Evolutionary conservation across 2,797 vertebrate species (phyloP), one percentile per base, ranked within the genome.

Genomic region (Sebastes elongatus): DNA sequence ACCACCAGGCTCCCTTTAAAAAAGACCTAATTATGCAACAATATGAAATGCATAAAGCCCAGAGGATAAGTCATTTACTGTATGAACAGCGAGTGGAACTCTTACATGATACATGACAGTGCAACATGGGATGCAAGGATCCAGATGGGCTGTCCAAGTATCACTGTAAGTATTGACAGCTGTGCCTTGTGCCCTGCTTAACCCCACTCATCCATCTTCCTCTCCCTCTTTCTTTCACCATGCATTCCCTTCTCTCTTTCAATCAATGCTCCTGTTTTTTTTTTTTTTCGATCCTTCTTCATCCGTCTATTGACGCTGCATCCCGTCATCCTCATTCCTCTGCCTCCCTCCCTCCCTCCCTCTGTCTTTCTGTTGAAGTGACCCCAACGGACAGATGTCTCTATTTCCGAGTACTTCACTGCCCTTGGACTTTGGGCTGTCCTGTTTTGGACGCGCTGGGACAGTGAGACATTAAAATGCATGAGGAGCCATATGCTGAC

Each of bases 381-480:
- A 93, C 88, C 89, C 85, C 81, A 68, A 82, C 4, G 16, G 77
- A 84, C 86, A 84, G 71, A 90, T 87, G 87, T 88, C 93, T 94
- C 88, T 82, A 89, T 87, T 91, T 91, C 85, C 53, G 73, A 88
- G 72, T 28, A 38, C 71, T 85, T 79, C 76, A 66, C 80, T 88
- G 89, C 87, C 91, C 88, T 91, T 91, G 86, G 86, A 85, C 83
- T 85, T 56, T 72, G 76, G 42, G 53, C 67, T 69, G 83, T 84
- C 74, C 85, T 90, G 91, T 92, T 90, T 89, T 84, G 27, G 78
- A 87, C 22, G 13, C 30, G 42, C 65, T 42, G 49, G 82, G 78
- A 90, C 86, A 88, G 82, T 68, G 61, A 83, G 73, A 88, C 85
- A 93, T 94, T 92, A 93, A 94, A 93, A 94, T 94, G 91, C 83